Conservation (phyloP, 2,888 invertebrate genomes). For the Ganaspis brasiliensis region DNA sequence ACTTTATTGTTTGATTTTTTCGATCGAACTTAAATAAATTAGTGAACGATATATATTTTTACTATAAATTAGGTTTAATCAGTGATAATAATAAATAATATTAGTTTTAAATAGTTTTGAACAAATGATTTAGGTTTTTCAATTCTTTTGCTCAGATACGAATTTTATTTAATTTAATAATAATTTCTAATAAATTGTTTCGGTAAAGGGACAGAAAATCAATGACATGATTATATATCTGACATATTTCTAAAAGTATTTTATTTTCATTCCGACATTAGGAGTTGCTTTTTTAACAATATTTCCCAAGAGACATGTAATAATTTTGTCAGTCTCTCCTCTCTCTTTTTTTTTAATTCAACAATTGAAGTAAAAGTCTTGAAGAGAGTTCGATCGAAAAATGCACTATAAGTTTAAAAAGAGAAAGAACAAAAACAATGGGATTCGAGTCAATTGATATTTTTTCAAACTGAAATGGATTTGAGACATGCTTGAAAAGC, state of each 20-base stretch:
- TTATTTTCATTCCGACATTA: background rate
- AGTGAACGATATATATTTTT: background rate
- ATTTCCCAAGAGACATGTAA: constrained; percentile 1
- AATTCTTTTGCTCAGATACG: too few species aligned
- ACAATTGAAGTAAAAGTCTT: background rate
- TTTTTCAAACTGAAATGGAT: constrained; percentile 39
- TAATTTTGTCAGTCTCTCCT: background rate
- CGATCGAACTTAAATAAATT: constrained; percentile 24
- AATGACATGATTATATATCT: background rate
- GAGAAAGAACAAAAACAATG: constrained; percentile 6
- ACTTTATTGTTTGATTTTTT: constrained; percentile 25
- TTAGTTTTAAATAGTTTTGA: too few species aligned
- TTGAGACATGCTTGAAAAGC: constrained; percentile 31
- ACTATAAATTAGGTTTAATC: too few species aligned
- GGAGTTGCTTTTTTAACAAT: background rate
- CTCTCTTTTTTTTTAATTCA: background rate
- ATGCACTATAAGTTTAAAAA: background rate
- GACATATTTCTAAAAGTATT: background rate
- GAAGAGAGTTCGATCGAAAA: constrained; percentile 31
- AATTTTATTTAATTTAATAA: too few species aligned
- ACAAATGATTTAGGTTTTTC: too few species aligned
- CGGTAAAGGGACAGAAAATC: background rate
- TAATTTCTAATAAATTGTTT: background rate
- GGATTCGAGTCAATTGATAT: constrained; percentile 34
- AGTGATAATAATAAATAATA: too few species aligned